Percentiles rank a stretch among this genome's conserved stretches.
Conservation (phyloP, 2,888 invertebrate genomes). For the Macrosoma leucophasiata region DNA sequence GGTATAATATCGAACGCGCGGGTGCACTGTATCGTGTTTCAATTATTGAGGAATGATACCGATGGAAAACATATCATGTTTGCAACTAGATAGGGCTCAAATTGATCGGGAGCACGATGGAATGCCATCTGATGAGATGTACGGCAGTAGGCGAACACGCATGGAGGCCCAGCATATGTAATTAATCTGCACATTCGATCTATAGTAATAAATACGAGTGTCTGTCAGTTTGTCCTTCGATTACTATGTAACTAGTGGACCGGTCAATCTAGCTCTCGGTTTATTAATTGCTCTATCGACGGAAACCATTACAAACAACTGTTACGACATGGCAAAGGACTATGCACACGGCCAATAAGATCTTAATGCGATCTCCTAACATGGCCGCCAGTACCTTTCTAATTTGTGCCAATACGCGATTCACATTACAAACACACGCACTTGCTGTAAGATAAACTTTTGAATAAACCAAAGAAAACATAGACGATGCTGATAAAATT, state of each 20-base stretch:
- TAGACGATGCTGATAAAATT: too few relatives aligned
- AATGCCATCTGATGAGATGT: slow-evolving; percentile 50
- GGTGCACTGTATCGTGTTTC: slow-evolving; percentile 50
- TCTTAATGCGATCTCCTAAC: too few relatives aligned
- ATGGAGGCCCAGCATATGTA: slow-evolving; percentile 44
- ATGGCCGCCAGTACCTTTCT: too few relatives aligned
- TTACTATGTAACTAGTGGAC: slow-evolving; percentile 43
- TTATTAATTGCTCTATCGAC: slow-evolving; percentile 48
- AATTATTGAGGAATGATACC: slow-evolving; percentile 49
- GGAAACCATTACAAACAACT: slow-evolving; percentile 31
- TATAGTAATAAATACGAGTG: slow-evolving; percentile 61
- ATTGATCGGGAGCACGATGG: slow-evolving; percentile 40
- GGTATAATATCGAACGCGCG: slow-evolving; percentile 46
- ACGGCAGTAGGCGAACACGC: slow-evolving; percentile 39
- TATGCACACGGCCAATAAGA: too few relatives aligned
- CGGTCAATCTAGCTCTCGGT: slow-evolving; percentile 27
- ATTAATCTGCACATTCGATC: slow-evolving; percentile 62
- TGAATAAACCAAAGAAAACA: too few relatives aligned
- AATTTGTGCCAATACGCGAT: too few relatives aligned
- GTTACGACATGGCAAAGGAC: slow-evolving; percentile 24
- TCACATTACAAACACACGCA: too few relatives aligned
- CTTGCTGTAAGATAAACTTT: too few relatives aligned
- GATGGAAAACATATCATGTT: slow-evolving; percentile 48
- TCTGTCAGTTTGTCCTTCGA: slow-evolving; percentile 59
- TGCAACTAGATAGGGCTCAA: slow-evolving; percentile 41